Evolutionary conservation across 2,797 vertebrate species (phyloP), one percentile per base, ranked within the genome.

Genomic region (Lutjanus campechanus): DNA sequence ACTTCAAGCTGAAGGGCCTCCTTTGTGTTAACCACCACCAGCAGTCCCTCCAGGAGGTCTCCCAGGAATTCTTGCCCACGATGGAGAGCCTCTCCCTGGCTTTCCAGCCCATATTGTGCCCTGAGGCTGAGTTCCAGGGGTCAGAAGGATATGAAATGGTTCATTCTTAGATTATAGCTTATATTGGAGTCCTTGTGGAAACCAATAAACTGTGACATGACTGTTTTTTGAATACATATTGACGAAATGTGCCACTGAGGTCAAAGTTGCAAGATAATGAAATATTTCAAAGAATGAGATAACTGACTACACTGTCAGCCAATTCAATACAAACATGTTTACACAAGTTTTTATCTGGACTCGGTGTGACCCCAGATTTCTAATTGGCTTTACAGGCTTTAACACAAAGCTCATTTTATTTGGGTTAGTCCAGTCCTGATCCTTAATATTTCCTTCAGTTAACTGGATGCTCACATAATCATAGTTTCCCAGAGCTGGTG

Each of bases 11-110:
- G 88, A 95, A 95, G 89, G 90, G 87, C 77, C 70, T 86, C 90
- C 90, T 93, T 95, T 95, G 93, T 95, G 82, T 85, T 81, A 85
- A 84, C 86, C 82, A 88, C 86, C 78, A 88, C 72, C 85, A 91
- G 82, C 83, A 81, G 78, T 73, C 75, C 65, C 90, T 90, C 83
- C 91, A 91, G 90, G 91, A 92, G 91, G 93, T 90, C 93, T 93
- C 83, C 1, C 15, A 89, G 87, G 92, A 94, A 93, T 93, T 89
- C 49, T 40, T 81, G 50, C 86, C 79, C 82, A 80, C 88, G 86
- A 86, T 73, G 69, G 84, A 87, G 82, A 91, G 73, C 71, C 86
- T 92, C 72, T 87, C 84, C 63, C 61, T 56, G 77, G 77, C 73
- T 90, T 88, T 88, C 58, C 73, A 72, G 73, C 73, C 63, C 76